Evolutionary conservation across 1,140 invertebrate genomes (phyloP).

Genomic region (Glossosoma conforme): DNA sequence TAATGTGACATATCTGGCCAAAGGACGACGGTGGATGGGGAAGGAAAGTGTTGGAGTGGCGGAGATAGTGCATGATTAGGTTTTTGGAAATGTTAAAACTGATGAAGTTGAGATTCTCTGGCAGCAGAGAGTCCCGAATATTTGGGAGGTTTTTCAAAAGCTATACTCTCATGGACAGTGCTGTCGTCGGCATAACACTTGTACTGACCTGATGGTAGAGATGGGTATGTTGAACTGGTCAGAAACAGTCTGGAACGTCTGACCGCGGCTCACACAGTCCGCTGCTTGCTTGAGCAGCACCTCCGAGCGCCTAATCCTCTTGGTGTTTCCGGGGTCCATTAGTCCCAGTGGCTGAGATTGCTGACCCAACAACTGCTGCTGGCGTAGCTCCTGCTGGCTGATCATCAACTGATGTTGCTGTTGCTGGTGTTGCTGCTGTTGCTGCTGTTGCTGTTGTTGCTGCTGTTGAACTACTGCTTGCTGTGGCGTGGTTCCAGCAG

Average conservation of each 20-base stretch:
- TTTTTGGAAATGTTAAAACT: too few relatives aligned
- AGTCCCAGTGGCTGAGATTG: neutral
- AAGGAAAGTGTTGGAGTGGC: too few relatives aligned
- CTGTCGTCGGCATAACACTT: too few relatives aligned
- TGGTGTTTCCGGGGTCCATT: slow-evolving; percentile 34
- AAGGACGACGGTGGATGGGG: too few relatives aligned
- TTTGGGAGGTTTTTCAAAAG: too few relatives aligned
- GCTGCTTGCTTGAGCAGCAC: slow-evolving; percentile 70
- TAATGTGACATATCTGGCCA: too few relatives aligned
- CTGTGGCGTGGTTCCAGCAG: slow-evolving; percentile 17
- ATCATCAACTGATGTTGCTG: neutral
- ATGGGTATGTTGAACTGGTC: slow-evolving; percentile 80
- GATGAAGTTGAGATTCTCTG: too few relatives aligned
- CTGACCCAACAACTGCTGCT: neutral
- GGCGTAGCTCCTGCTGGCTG: neutral
- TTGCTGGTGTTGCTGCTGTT: slow-evolving; percentile 7
- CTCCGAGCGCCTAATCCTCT: slow-evolving; percentile 61
- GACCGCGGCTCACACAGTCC: slow-evolving; percentile 71
- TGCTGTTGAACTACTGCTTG: neutral
- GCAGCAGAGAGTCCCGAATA: too few relatives aligned
- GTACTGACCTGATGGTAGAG: slow-evolving; percentile 65
- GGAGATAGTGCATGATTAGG: too few relatives aligned
- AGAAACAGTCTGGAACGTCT: slow-evolving; percentile 77
- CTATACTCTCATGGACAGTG: too few relatives aligned
- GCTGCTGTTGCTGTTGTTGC: slow-evolving; percentile 6